Evolutionary conservation across 2,797 vertebrate genomes (phyloP).

Genomic region (Cossypha dichroa): DNA sequence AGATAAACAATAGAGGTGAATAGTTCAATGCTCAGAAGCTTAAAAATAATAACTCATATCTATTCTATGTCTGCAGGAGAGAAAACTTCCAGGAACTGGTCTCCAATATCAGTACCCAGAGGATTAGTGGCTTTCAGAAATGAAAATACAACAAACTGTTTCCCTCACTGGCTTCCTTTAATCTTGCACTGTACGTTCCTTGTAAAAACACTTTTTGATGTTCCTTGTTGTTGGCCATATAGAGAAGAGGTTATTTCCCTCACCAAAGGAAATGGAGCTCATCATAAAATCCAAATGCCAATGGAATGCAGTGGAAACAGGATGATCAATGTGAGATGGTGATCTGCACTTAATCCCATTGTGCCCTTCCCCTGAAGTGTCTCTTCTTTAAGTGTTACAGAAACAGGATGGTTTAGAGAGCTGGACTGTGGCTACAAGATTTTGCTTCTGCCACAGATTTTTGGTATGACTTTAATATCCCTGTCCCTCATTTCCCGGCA

Average conservation of each 20-base stretch:
- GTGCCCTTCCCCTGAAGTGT: not conserved
- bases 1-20: slow-evolving; percentile 72
- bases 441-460: not conserved
- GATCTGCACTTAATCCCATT: not conserved
- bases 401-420: not conserved
- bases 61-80: slow-evolving; percentile 66
- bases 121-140: slow-evolving; percentile 71
- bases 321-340: slow-evolving; percentile 8
- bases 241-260: slow-evolving; percentile 40
- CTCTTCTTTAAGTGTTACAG: not conserved
- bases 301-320: slow-evolving; percentile 6
- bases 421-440: not conserved
- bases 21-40: slow-evolving; percentile 69
- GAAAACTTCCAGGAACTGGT: slow-evolving; percentile 65
- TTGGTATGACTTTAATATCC: not conserved
- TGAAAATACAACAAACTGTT: slow-evolving; percentile 66
- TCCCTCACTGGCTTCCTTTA: slow-evolving; percentile 57
- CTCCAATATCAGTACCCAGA: slow-evolving; percentile 64
- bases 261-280: slow-evolving; percentile 14
- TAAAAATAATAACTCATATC: slow-evolving; percentile 70
- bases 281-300: slow-evolving; percentile 12
- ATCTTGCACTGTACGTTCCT: slow-evolving; percentile 20
- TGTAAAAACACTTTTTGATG: slow-evolving; percentile 51
- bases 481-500: not conserved
- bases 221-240: slow-evolving; percentile 11